phyloP scores from a whole-genome alignment of 2,113 vertebrate genomes.

The Thomomys bottae region DNA sequence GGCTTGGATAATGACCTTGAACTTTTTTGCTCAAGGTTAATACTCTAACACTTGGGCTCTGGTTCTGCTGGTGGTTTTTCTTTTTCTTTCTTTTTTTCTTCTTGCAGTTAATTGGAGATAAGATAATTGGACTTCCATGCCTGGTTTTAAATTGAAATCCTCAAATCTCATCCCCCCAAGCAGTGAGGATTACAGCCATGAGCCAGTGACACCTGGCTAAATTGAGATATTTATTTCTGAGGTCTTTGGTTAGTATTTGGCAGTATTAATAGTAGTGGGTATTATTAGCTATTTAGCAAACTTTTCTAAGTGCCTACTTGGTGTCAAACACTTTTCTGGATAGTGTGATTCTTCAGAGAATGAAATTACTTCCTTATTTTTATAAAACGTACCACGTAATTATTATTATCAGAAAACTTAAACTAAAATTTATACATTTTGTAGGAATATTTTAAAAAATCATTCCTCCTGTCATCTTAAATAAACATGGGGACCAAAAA shows the following conservation, averaged over 20 bases:
- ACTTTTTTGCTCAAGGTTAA: too few species aligned
- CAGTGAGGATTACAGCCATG: too few species aligned
- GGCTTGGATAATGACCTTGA: too few species aligned
- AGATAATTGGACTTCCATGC: too few species aligned
- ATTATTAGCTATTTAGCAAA: neutral
- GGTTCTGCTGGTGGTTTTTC: too few species aligned
- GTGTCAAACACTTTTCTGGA: neutral
- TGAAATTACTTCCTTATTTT: constrained; percentile 26
- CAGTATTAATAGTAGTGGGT: neutral
- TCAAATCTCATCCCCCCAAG: neutral
- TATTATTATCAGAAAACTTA: neutral
- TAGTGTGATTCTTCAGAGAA: neutral
- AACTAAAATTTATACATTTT: neutral
- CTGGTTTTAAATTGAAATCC: too few species aligned
- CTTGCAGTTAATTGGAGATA: too few species aligned
- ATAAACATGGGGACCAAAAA: neutral
- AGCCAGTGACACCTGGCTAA: too few species aligned
- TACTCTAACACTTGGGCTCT: too few species aligned
- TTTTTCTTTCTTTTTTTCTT: too few species aligned
- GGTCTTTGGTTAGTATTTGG: neutral
- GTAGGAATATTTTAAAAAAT: neutral
- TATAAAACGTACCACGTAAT: neutral
- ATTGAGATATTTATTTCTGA: neutral
- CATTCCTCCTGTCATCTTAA: neutral
- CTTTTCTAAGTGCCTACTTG: neutral